Evolutionary conservation across 1,140 invertebrate species (phyloP), one percentile per base, ranked within the genome.

Genomic region (Zaprionus vittiger): DNA sequence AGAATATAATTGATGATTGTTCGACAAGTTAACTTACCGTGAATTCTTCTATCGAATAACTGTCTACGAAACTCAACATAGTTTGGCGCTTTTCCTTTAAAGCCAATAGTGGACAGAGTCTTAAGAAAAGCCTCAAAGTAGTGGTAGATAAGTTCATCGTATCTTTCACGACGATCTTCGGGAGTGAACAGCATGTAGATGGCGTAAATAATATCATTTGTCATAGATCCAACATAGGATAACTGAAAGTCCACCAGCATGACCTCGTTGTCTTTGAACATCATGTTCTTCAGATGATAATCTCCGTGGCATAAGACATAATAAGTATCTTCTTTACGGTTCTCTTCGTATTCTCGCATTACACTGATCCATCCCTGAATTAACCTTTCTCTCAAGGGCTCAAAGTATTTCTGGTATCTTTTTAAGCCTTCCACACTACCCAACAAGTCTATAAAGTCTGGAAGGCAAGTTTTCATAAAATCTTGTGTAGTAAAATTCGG

Each of bases 251-350:
- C 77, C 4, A 76, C 28, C 38, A 80, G 38, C 31, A 76, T 63
- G 11, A 70, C 17, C 14, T 76, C 31, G n/a, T 73, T 54, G 17
- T 26, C 38, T 63, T 76, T 80, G 17, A 76, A 76, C 76, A 78
- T 78, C 60, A 70, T 47, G 31, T 78, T 78, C 17, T 55, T 52
- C 1, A 34, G 2, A 52, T 78, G 76, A 24, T 66, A 78, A 31
- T 78, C 76, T 5, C 76, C 76, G 41, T 78, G 76, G 22, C 61
- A 74, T 1, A 78, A 47, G 1, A 78, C 76, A 66, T 78, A 73
- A 37, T 49, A 68, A 2, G 20, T 55, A 14, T 24, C 26, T 6
- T 37, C 2, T 56, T 54, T 28, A 1, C 52, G 65, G 20, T 55
- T 22, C 4, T 78, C 62, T 15, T 55, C 47, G 17, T 65, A 78